Base-by-base conservation (phyloP, 30 jellyfish, hydroid and myxozoan species). In the Morbakka virulenta region DNA sequence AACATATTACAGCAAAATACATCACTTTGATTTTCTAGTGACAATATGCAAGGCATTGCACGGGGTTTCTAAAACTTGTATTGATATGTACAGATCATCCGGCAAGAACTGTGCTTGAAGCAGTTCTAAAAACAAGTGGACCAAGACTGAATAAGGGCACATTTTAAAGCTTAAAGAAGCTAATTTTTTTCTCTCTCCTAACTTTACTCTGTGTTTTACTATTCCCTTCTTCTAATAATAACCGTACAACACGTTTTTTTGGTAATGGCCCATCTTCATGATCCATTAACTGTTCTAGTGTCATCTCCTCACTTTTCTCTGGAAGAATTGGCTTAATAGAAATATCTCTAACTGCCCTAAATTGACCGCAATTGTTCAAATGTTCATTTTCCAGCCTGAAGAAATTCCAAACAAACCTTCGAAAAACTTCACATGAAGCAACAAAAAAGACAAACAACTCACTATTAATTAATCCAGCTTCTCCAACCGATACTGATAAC, bases 321-420 rank as follows among this genome's bases (percentile, higher is more conserved):
- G 88, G 64, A 25, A 83, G 32, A 32, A 92, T 79, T 3, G 98
- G 98, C 76, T 92, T 92, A 2, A 92, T 84, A 2, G 97, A 86
- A 50, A 93, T 93, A 79, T 93, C 99, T 27, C 99, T 91, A 28
- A 93, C 96, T 32, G 97, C 97, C 30, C 99, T 92, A 83, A 86
- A 93, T 35, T 93, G 69, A 27, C 99, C 99, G 53, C 94, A 89
- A 79, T 93, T 93, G 73, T 93, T 93, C 79, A 93, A 71, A 73
- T 93, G 99, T 76, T 93, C 99, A 77, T 93, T 93, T 69, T 93
- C 99, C 86, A 93, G 53, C 20, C 99, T 97, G 65, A 93, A 93
- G 65, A 87, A 93, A 80, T 93, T 93, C 99, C 99, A 93, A n/a
- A 93, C 95, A 62, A 93, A 86, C 41, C 99, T 95, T 77, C 99